A percentile compares a stretch with the other conserved stretches of the same genome.
Evolutionary conservation across 2,113 vertebrate species (phyloP).

Genomic region (Phylloscopus trochilus): DNA sequence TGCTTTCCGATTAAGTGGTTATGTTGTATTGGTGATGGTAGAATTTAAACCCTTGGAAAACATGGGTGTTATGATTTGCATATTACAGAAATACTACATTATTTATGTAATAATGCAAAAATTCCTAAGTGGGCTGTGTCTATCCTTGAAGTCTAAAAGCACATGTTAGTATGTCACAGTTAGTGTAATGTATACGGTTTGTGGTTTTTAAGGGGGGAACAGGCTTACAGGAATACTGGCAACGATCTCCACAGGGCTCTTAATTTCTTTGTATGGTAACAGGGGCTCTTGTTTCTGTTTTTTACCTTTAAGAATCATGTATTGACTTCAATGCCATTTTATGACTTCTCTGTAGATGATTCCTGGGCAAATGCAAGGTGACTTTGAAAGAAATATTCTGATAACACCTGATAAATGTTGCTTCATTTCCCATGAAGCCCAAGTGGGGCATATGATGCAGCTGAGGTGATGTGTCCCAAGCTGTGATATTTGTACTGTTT

Average conservation of each 20-base stretch:
- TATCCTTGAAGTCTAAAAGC: not conserved
- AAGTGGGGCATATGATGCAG: not conserved
- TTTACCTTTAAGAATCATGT: not conserved
- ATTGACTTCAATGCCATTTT: not conserved
- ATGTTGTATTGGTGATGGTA: not conserved
- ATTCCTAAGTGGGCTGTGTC: not conserved
- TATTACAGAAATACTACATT: too few relatives aligned
- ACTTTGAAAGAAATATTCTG: not conserved
- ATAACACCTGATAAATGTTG: not conserved
- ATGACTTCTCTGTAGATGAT: not conserved
- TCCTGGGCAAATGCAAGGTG: not conserved
- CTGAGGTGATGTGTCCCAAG: accelerated
- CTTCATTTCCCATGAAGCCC: not conserved
- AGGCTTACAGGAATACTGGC: not conserved
- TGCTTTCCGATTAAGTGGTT: not conserved
- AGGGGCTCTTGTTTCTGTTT: not conserved
- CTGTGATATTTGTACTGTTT: not conserved
- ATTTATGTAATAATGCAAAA: not conserved
- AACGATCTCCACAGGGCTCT: not conserved
- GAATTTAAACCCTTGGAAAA: not conserved
- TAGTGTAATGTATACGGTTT: not conserved
- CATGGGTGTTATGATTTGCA: not conserved
- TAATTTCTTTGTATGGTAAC: not conserved
- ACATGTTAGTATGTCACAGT: not conserved
- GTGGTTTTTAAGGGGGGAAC: not conserved